These are phyloP conservation scores for Laspeyria flexula DNA, from an alignment of 2,888 invertebrate species.

Conservation along the genomic window DNA sequence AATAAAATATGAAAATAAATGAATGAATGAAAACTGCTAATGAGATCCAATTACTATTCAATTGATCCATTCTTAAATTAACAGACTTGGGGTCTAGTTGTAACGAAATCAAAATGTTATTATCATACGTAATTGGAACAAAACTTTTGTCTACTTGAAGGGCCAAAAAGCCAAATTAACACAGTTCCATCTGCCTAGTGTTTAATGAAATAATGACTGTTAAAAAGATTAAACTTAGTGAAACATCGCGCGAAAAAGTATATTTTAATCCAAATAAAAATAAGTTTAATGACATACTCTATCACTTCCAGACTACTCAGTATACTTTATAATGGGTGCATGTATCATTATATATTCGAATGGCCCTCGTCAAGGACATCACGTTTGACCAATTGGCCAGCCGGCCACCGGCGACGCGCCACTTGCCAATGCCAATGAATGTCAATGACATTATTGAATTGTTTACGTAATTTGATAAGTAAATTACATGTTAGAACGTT, in stretches of 20 bases:
- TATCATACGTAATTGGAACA: too few relatives aligned
- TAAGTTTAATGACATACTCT: slow-evolving; percentile 27
- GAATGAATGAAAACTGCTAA: too few relatives aligned
- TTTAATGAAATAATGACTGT: not conserved
- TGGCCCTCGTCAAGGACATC: slow-evolving; percentile 60
- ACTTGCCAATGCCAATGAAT: slow-evolving; percentile 52
- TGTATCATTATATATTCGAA: slow-evolving; percentile 45
- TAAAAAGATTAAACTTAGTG: too few relatives aligned
- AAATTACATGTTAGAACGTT: not conserved
- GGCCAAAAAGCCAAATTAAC: too few relatives aligned
- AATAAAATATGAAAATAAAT: too few relatives aligned
- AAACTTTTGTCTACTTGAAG: too few relatives aligned
- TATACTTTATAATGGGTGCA: slow-evolving; percentile 7
- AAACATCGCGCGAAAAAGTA: not conserved
- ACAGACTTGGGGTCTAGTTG: too few relatives aligned
- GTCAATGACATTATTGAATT: slow-evolving; percentile 61
- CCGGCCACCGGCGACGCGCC: slow-evolving; percentile 50
- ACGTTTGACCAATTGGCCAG: slow-evolving; percentile 58
- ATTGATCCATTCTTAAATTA: too few relatives aligned
- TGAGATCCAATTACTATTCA: too few relatives aligned
- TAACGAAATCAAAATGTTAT: too few relatives aligned
- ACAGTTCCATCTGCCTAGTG: not conserved
- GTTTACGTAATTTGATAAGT: slow-evolving; percentile 51
- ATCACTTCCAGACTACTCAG: slow-evolving; percentile 17
- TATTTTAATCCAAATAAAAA: slow-evolving; percentile 16